Evolutionary conservation across 2,113 vertebrate genomes (phyloP).

Genomic region (Psettodes erumei): DNA sequence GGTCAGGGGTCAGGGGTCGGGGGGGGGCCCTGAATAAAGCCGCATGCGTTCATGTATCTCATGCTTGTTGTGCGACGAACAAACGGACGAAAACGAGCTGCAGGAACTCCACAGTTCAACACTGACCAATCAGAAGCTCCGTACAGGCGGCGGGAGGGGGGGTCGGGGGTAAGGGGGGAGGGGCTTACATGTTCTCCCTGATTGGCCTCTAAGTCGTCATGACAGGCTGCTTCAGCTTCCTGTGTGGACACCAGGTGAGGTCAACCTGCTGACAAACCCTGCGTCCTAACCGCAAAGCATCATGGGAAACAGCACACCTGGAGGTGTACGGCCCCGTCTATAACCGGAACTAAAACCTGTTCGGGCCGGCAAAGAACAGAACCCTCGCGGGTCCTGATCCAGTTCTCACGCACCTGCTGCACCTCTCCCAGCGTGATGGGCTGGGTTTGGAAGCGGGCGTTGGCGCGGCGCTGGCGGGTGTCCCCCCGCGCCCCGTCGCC

Average conservation of each 20-base stretch:
- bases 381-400: too few species aligned
- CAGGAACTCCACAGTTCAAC: too few species aligned
- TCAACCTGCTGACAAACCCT: conserved; percentile 8
- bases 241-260: conserved; percentile 77
- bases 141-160: conserved; percentile 43
- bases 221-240: conserved; percentile 66
- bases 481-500: conserved; percentile 79
- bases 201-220: conserved; percentile 65
- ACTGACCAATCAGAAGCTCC: conserved; percentile 45
- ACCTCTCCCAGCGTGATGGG: conserved; percentile 97
- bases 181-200: conserved; percentile 80
- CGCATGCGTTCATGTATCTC: conserved; percentile 28
- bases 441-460: conserved; percentile 94
- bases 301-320: conserved; percentile 22
- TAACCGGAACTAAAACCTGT: too few species aligned
- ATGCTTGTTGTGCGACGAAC: conserved; percentile 55
- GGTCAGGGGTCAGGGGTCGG: too few species aligned
- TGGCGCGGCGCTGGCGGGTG: conserved; percentile 87
- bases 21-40: conserved; percentile 5
- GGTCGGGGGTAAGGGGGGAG: too few species aligned
- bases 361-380: too few species aligned
- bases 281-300: conserved; percentile 7
- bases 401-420: conserved; percentile 91
- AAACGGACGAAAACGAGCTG: conserved; percentile 26
- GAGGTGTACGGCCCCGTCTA: too few species aligned